phyloP scores from a whole-genome alignment of 2,113 vertebrate species.

The Oncorhynchus clarkii region DNA sequence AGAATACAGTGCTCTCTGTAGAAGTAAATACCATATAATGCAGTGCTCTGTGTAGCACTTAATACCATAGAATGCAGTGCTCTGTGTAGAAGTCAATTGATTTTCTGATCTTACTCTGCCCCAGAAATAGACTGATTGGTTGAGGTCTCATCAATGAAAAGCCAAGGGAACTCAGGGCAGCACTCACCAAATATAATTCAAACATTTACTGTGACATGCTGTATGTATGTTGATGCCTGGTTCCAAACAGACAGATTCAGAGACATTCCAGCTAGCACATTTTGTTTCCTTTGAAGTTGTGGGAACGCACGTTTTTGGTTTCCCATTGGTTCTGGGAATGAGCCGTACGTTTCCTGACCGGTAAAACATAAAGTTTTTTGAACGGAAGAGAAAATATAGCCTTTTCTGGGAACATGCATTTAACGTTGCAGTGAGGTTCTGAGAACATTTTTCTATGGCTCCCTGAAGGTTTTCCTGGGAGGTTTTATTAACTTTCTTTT shows the following conservation, averaged over 20 bases:
- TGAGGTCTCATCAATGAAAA: background rate
- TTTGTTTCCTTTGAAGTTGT: too few relatives aligned
- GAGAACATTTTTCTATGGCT: too few relatives aligned
- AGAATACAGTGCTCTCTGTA: slow-evolving; percentile 26
- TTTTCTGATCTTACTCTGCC: slow-evolving; percentile 31
- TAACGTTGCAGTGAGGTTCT: too few relatives aligned
- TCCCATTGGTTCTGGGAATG: too few relatives aligned
- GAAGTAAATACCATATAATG: slow-evolving; percentile 24
- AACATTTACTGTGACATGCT: background rate
- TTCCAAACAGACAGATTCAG: background rate
- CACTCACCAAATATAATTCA: background rate
- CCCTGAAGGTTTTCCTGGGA: too few relatives aligned
- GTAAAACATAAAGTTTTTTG: too few relatives aligned
- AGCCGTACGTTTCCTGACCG: too few relatives aligned
- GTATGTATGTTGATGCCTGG: background rate
- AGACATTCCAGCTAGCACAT: background rate
- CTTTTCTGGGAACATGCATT: too few relatives aligned
- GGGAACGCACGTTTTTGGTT: too few relatives aligned
- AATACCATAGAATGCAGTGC: slow-evolving; percentile 18
- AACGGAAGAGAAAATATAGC: too few relatives aligned
- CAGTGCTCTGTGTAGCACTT: slow-evolving; percentile 21
- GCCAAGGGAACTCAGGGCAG: background rate
- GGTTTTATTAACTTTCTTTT: too few relatives aligned
- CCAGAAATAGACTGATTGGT: background rate
- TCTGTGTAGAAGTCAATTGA: slow-evolving; percentile 28